Base-by-base conservation (phyloP, 92 coral and sea anemone genomes). In the Zoanthus sansibaricus region DNA sequence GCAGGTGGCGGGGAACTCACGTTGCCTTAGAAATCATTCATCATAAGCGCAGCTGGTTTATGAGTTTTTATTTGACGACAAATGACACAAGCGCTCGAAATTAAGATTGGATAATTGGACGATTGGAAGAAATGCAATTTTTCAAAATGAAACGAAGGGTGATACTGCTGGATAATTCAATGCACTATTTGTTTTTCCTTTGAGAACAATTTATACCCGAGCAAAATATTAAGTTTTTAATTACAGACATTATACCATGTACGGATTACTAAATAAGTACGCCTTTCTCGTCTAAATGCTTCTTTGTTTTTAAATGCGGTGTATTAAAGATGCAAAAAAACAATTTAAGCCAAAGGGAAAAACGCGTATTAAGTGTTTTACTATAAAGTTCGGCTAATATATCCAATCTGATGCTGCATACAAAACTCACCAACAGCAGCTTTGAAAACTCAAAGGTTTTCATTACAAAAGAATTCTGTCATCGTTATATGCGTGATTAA, bases 31-130 rank as follows among this genome's bases (percentile, higher is more conserved):
- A 3, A 33, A 59, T 10, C 52, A 61, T 16, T 62, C 4, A 33
- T 47, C 32, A 31, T 37, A 13, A 58, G 16, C 51, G 55, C 83
- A 58, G 83, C 83, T 78, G 83, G 59, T 78, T 61, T 32, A 42
- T 67, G 7, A 42, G 9, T 32, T 13, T 20, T 15, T 18, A 33
- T 30, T 37, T 55, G 11, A 25, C 30, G 3, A 4, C 10, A 59
- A 58, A 48, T 55, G 70, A 78, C n/a, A 56, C 58, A 20, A 78
- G 17, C 3, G 54, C 25, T 25, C 2, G 5, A 78, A 59, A 32
- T 14, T 31, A 14, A 37, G 55, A 58, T 7, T 42, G 6, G 77
- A 37, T 44, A 78, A 55, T 78, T 56, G 69, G 12, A 49, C 67
- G 42, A 37, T 2, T 37, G 42, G 32, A 58, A 13, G 68, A 25